Conservation (phyloP, 2,797 vertebrate genomes). For the Danio aesculapii region DNA sequence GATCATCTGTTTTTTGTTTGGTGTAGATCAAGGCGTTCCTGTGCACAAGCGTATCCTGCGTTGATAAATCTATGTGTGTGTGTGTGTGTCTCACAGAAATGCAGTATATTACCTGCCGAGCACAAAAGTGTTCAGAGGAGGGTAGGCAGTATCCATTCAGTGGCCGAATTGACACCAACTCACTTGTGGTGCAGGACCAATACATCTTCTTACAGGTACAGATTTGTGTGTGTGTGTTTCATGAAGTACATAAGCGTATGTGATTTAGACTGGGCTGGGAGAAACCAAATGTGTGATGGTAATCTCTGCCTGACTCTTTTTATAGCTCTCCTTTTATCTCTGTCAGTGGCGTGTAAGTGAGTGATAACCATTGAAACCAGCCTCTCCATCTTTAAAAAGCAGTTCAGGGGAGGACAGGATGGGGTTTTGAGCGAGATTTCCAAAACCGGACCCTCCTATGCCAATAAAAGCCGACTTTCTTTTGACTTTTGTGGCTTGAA, state of each 20-base stretch:
- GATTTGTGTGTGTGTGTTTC: neutral
- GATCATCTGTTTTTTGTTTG: conserved; percentile 43
- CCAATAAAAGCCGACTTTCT: conserved; percentile 79
- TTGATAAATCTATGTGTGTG: conserved; percentile 54
- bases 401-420: conserved; percentile 40
- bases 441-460: conserved; percentile 60
- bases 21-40: conserved; percentile 50
- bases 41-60: conserved; percentile 48
- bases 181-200: conserved; percentile 95
- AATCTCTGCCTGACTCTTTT: conserved; percentile 45
- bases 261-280: conserved; percentile 8
- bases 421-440: conserved; percentile 42
- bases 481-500: conserved; percentile 79
- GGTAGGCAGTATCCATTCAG: conserved; percentile 87
- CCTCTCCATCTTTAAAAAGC: conserved; percentile 36
- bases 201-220: conserved; percentile 96
- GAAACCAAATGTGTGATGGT: neutral
- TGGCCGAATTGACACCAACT: conserved; percentile 90
- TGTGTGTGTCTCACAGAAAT: conserved; percentile 78
- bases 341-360: conserved; percentile 42
- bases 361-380: conserved; percentile 42
- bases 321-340: conserved; percentile 45
- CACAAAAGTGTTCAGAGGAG: conserved; percentile 89
- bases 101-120: conserved; percentile 92
- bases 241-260: neutral